phyloP scores from a whole-genome alignment of 2,797 vertebrate species.

The Crocidura indochinensis region DNA sequence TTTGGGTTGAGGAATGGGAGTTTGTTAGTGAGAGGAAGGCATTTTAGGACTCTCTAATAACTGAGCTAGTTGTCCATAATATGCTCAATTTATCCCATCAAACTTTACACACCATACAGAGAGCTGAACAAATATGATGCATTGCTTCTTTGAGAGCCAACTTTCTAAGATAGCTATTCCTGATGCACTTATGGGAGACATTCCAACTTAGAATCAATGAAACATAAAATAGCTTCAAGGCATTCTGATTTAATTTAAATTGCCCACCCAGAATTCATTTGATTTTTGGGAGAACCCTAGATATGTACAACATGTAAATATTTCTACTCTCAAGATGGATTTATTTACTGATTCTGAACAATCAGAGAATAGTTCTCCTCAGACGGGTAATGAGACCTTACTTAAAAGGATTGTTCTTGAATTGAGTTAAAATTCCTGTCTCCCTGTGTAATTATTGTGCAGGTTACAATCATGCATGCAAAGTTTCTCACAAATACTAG shows the following conservation, averaged over 20 bases:
- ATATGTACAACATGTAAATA: too few relatives aligned
- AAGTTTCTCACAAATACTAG: accelerated
- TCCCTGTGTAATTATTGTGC: neutral
- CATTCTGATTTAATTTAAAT: too few relatives aligned
- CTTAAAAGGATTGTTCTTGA: too few relatives aligned
- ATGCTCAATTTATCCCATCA: neutral
- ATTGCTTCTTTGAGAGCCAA: neutral
- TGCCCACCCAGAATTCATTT: neutral
- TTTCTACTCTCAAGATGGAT: neutral
- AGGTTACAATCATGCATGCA: accelerated
- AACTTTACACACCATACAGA: neutral
- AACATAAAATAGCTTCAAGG: too few relatives aligned
- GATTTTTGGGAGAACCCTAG: neutral
- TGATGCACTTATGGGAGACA: neutral
- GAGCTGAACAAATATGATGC: neutral
- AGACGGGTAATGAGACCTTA: too few relatives aligned
- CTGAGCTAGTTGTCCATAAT: too few relatives aligned
- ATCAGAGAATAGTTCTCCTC: too few relatives aligned
- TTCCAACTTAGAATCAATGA: neutral
- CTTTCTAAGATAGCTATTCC: neutral
- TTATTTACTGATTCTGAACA: neutral
- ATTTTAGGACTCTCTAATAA: neutral
- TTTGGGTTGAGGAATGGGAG: accelerated
- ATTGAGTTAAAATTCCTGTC: accelerated
- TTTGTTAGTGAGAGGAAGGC: neutral